These are phyloP conservation scores for Macrosteles quadrilineatus DNA, from an alignment of 1,140 invertebrate species.

Conservation along the genomic window DNA sequence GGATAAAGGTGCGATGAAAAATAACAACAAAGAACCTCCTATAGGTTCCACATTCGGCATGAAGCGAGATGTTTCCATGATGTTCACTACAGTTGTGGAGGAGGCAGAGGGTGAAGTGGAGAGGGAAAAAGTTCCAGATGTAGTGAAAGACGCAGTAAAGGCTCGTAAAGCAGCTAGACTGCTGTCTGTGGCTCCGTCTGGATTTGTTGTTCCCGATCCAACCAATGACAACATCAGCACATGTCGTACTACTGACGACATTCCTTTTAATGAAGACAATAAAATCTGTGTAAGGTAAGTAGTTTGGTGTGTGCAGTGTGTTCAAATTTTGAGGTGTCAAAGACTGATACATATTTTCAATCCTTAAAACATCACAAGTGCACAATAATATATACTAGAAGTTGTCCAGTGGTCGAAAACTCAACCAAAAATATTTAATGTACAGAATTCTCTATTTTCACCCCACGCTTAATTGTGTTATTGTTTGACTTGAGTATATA, in stretches of 20 bases:
- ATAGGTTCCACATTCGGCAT: slow-evolving; percentile 53
- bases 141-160: slow-evolving; percentile 39
- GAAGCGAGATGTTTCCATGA: slow-evolving; percentile 73
- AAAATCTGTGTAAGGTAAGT: no score
- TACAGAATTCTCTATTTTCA: no score
- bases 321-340: no score
- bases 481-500: no score
- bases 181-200: slow-evolving; percentile 23
- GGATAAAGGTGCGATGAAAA: not conserved
- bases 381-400: no score
- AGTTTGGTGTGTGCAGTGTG: no score
- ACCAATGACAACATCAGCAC: not conserved
- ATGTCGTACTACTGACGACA: not conserved
- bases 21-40: slow-evolving; percentile 37
- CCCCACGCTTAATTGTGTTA: no score
- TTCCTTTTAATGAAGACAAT: not conserved
- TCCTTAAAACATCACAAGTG: no score
- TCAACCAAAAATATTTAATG: no score
- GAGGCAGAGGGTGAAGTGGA: slow-evolving; percentile 42
- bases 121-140: slow-evolving; percentile 37
- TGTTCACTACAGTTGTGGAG: slow-evolving; percentile 76
- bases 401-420: no score
- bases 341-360: no score
- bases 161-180: slow-evolving; percentile 34
- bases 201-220: slow-evolving; percentile 32